These are phyloP conservation scores for Pseudococcus longispinus DNA, from an alignment of 2,888 invertebrate species.

Conservation along the genomic window DNA sequence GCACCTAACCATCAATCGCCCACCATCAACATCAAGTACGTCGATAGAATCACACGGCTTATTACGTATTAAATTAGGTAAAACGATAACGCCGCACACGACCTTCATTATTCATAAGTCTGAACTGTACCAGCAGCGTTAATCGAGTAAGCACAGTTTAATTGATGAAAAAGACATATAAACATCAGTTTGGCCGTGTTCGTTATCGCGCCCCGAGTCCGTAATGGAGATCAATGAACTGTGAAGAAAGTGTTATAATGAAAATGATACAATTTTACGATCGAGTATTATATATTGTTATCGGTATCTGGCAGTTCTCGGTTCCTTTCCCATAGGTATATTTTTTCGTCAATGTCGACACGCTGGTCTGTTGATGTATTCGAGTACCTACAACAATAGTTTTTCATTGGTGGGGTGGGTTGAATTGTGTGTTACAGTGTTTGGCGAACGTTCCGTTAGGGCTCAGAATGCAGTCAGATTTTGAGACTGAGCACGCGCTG, in stretches of 20 bases:
- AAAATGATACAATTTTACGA: slow-evolving; percentile 31
- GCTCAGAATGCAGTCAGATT: slow-evolving; percentile 32
- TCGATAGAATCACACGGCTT: neutral
- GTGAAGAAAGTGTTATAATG: neutral
- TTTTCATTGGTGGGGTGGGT: slow-evolving; percentile 24
- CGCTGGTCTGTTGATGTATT: slow-evolving; percentile 4
- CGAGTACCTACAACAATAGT: neutral
- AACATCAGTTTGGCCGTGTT: neutral
- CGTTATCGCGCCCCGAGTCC: neutral
- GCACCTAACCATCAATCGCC: neutral
- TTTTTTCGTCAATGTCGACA: slow-evolving; percentile 44
- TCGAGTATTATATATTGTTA: neutral
- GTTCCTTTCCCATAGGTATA: neutral
- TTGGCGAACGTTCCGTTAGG: neutral
- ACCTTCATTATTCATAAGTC: slow-evolving; percentile 28
- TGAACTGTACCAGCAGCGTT: neutral
- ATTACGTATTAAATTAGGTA: slow-evolving; percentile 6
- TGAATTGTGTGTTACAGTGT: slow-evolving; percentile 2
- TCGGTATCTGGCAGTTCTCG: neutral
- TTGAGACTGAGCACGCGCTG: slow-evolving; percentile 51
- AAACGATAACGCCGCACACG: neutral
- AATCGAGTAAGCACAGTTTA: neutral
- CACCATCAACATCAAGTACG: neutral
- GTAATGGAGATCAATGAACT: neutral
- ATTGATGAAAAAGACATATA: neutral